Percentiles rank a stretch among this genome's conserved stretches.
Conservation (phyloP, 2,113 vertebrate species). For the Emydura subglobosa region DNA sequence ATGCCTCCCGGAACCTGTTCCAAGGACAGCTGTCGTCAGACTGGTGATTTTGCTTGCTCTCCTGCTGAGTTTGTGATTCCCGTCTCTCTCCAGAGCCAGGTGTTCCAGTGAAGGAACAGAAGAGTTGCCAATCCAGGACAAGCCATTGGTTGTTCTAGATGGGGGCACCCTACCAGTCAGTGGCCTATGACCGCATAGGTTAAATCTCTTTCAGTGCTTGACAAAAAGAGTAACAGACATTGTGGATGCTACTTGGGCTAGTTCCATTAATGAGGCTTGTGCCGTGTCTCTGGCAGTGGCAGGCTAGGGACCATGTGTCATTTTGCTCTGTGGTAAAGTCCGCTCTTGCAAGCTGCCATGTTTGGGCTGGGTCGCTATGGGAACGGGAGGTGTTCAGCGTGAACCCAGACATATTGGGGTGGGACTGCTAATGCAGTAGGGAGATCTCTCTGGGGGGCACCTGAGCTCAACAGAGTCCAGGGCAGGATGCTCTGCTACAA, state of each 20-base stretch:
- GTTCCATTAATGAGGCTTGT: neutral
- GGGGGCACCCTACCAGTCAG: neutral
- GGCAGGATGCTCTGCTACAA: neutral
- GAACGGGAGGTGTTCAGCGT: neutral
- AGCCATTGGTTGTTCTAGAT: neutral
- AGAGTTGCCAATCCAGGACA: neutral
- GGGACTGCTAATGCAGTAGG: too few relatives aligned
- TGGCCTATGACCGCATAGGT: neutral
- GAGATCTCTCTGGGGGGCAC: neutral
- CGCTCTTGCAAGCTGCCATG: neutral
- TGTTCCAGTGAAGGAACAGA: neutral
- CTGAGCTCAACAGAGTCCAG: neutral
- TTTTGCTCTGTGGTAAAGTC: neutral
- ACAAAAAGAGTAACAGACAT: too few relatives aligned
- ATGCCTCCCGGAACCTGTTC: neutral
- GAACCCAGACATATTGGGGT: neutral
- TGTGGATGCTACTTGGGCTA: neutral
- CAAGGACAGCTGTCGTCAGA: neutral
- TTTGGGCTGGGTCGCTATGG: neutral
- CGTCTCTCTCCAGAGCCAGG: neutral
- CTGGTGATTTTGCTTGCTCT: neutral
- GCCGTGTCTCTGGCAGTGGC: neutral
- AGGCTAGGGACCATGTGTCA: neutral
- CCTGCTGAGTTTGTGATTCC: neutral
- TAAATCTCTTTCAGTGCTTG: too few relatives aligned